Evolutionary conservation across 2,113 vertebrate genomes (phyloP), one percentile per base, ranked within the genome.

Genomic region (Deroptyus accipitrinus): DNA sequence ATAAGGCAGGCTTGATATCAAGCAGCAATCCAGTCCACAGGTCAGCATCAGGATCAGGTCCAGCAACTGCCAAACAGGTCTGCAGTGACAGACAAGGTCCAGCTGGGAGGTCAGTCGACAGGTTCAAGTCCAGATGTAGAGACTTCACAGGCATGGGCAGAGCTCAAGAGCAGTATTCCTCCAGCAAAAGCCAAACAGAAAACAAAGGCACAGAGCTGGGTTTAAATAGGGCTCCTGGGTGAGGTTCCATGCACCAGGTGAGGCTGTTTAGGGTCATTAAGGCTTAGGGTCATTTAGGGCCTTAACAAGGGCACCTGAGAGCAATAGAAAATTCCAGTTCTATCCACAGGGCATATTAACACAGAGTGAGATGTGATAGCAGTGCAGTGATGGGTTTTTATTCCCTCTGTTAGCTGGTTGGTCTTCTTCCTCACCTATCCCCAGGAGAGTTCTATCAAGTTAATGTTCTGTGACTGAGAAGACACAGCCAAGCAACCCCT

Each of bases 191-290:
- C 59, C 20, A 49, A 52, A 41, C 0, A 37, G 0, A 0, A 0
- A 30, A 0, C 0, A 1, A 44, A 2, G 0, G 0, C 5, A 1
- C 13, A 41, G 5, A 54, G 7, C 25, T 85, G 17, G 6, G 4
- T 41, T 85, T 79, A 72, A 72, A 44, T 61, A 79, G 3, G 25
- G 18, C 44, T 86, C 37, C 37, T 31, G 48, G 23, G 30, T 11
- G 42, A 69, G 28, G 19, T 2, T 72, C 7, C 7, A 42, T 0
- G 42, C 7, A 42, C 16, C 42, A 42, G 42, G 42, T 42, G 42
- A 42, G 42, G 42, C 42, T 42, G 42, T 42, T 42, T 42, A 42
- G 41, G 15, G 41, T 42, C 41, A 42, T 44, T 44, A 44, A 44
- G 42, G 42, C 17, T 44, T 44, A 37, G 35, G 35, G 35, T 37